phyloP scores from a whole-genome alignment of 2,888 invertebrate genomes.

The Onchidella celtica region DNA sequence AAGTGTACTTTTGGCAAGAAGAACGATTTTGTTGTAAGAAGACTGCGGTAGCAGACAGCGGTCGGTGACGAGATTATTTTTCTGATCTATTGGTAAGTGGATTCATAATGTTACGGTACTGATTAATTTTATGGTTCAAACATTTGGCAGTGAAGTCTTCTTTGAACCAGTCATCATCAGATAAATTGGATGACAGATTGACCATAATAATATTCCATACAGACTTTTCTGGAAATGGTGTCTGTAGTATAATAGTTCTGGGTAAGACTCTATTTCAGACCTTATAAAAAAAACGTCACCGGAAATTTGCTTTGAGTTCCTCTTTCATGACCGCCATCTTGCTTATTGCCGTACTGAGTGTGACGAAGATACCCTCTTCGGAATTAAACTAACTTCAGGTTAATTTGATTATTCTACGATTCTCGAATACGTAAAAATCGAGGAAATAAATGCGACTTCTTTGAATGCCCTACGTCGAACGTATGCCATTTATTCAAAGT shows the following conservation, averaged over 20 bases:
- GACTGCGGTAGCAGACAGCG: conserved; percentile 41
- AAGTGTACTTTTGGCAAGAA: too few relatives aligned
- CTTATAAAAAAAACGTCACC: conserved; percentile 43
- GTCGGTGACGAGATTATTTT: conserved; percentile 35
- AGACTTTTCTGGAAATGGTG: background rate
- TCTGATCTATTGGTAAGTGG: conserved; percentile 4
- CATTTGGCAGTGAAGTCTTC: background rate
- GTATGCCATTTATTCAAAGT: too few relatives aligned
- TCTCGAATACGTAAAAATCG: background rate
- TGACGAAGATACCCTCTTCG: conserved; percentile 40
- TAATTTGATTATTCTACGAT: background rate
- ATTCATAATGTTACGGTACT: background rate
- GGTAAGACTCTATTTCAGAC: too few relatives aligned
- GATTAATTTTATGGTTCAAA: background rate
- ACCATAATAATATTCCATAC: background rate
- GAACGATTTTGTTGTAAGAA: too few relatives aligned
- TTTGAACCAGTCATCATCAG: too few relatives aligned
- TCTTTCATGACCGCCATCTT: conserved; percentile 42
- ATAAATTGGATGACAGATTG: too few relatives aligned
- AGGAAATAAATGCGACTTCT: too few relatives aligned
- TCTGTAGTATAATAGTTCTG: too few relatives aligned
- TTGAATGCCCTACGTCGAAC: too few relatives aligned
- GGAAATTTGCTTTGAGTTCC: conserved; percentile 25
- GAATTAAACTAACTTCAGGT: conserved; percentile 31
- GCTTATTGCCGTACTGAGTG: conserved; percentile 22